Evolutionary conservation across 2,797 vertebrate genomes (phyloP).

Genomic region (Nothura maculosa): DNA sequence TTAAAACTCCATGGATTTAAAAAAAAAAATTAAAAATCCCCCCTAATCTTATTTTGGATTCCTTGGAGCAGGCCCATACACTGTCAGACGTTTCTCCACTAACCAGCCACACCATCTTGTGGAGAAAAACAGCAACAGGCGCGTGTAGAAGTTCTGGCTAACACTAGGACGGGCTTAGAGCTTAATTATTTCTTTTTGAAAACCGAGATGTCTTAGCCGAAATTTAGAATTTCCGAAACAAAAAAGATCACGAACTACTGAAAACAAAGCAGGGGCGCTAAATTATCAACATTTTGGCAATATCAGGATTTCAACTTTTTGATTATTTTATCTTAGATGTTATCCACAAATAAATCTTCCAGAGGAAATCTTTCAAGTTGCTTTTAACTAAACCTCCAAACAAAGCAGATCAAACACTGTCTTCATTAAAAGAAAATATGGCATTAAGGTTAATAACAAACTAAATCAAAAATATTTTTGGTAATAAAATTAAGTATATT

Average conservation of each 20-base stretch:
- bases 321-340: not conserved
- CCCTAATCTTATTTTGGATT: not conserved
- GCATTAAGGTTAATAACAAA: not conserved
- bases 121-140: conserved; percentile 44
- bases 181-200: conserved; percentile 10
- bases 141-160: not conserved
- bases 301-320: not conserved
- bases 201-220: not conserved
- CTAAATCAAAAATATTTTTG: not conserved
- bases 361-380: not conserved
- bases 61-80: not conserved
- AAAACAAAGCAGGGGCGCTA: not conserved
- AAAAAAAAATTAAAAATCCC: too few relatives aligned
- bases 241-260: not conserved
- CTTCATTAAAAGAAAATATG: not conserved
- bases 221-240: not conserved
- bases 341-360: not conserved
- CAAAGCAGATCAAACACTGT: not conserved
- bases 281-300: not conserved
- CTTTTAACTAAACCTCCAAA: not conserved
- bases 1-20: not conserved
- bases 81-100: not conserved
- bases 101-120: conserved; percentile 75
- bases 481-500: conserved; percentile 54
- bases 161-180: not conserved